Conservation (phyloP, 2,113 vertebrate species). For the Hyla sarda region DNA sequence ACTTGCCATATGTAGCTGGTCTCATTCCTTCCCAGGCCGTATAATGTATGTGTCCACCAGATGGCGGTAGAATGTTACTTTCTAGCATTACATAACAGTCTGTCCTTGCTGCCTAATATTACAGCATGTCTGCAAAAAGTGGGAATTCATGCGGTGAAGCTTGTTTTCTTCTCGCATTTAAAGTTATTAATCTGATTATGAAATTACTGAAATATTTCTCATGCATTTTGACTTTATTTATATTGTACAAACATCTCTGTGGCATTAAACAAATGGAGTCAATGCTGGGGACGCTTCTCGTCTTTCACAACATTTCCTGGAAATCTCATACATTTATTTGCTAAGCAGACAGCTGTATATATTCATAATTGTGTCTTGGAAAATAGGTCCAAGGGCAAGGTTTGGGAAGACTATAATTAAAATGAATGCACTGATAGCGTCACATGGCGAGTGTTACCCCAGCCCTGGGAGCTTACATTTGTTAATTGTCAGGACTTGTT, state of each 20-base stretch:
- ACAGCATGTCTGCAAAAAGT: neutral
- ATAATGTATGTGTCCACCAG: neutral
- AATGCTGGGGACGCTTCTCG: neutral
- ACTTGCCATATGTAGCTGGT: no score
- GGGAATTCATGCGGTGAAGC: neutral
- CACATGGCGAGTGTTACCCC: neutral
- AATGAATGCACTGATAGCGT: neutral
- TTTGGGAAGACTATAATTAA: neutral
- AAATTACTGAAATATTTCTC: neutral
- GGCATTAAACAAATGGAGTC: neutral
- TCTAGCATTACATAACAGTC: neutral
- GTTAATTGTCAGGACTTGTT: neutral
- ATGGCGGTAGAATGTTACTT: neutral
- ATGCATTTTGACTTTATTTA: neutral
- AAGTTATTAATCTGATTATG: neutral
- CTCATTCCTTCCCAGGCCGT: neutral
- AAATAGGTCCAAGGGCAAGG: neutral
- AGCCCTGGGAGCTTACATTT: neutral
- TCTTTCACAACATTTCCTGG: constrained; percentile 26
- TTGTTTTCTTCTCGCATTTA: neutral
- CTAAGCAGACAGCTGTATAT: neutral
- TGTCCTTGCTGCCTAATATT: neutral
- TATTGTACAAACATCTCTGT: neutral
- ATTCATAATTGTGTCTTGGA: constrained; percentile 20
- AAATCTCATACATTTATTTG: constrained; percentile 24